These are phyloP conservation scores for Chelmon rostratus DNA, from an alignment of 2,797 vertebrate genomes.

Conservation along the genomic window DNA sequence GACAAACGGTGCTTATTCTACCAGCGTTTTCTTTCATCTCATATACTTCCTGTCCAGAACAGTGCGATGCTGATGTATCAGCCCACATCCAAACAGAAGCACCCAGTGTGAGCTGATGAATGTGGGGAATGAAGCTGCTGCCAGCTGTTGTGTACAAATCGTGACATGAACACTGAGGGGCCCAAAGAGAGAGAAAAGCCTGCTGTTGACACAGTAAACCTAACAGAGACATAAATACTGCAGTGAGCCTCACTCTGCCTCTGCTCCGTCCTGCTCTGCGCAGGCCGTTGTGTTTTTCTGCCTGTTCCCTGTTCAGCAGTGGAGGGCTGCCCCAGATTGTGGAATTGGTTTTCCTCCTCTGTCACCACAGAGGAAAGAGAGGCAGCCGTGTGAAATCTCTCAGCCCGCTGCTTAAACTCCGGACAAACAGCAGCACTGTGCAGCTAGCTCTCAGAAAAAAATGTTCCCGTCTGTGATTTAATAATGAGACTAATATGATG, in stretches of 20 bases:
- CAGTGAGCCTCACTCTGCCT: slow-evolving; percentile 17
- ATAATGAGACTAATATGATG: slow-evolving; percentile 29
- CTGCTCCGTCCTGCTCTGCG: slow-evolving; percentile 1
- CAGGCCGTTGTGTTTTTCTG: slow-evolving; percentile 16
- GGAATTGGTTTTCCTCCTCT: slow-evolving; percentile 33
- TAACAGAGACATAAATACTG: slow-evolving; percentile 46
- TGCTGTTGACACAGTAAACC: slow-evolving; percentile 28
- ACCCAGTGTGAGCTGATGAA: background rate
- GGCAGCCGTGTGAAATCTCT: slow-evolving; percentile 37
- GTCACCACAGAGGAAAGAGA: slow-evolving; percentile 30
- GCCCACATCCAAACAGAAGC: background rate
- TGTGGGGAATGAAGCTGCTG: background rate
- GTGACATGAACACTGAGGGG: slow-evolving; percentile 19
- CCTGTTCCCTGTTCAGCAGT: slow-evolving; percentile 28
- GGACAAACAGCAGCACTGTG: slow-evolving; percentile 24
- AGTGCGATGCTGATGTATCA: slow-evolving; percentile 9
- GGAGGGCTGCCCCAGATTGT: slow-evolving; percentile 44
- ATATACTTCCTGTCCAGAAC: background rate
- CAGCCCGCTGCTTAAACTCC: slow-evolving; percentile 19
- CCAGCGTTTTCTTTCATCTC: no score
- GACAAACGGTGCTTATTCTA: background rate
- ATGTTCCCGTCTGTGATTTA: slow-evolving; percentile 18
- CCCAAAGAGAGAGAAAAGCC: slow-evolving; percentile 14
- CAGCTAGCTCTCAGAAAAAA: slow-evolving; percentile 8
- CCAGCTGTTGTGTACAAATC: slow-evolving; percentile 50